A percentile compares a stretch with the other conserved stretches of the same genome.
phyloP scores from a whole-genome alignment of 1,140 invertebrate genomes.

The Sminthurides bifidus region DNA sequence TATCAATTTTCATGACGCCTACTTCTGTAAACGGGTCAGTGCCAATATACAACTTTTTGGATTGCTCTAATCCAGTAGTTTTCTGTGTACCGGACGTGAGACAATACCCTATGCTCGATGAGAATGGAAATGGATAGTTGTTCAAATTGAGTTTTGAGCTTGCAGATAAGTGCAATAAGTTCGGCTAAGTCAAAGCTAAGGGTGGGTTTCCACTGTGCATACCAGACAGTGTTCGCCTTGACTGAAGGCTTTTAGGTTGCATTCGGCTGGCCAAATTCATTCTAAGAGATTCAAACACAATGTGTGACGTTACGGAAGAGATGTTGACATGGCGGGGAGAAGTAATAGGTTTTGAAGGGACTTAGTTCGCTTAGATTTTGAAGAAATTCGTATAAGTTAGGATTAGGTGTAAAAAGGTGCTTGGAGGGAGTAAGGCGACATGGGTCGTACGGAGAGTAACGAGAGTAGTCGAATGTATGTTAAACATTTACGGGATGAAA shows the following conservation, averaged over 20 bases:
- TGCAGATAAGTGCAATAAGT: neutral
- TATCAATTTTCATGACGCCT: constrained; percentile 63
- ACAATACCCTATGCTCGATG: neutral
- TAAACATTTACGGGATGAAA: constrained; percentile 3
- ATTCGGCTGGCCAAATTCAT: too few species aligned
- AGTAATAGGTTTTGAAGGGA: neutral
- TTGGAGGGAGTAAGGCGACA: too few species aligned
- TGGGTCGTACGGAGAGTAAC: too few species aligned
- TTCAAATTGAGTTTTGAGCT: neutral
- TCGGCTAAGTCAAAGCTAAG: neutral
- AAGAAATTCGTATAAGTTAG: neutral
- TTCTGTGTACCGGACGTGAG: too few species aligned
- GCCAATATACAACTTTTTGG: too few species aligned
- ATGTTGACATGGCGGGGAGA: too few species aligned
- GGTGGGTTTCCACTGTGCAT: too few species aligned
- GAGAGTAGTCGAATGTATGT: neutral
- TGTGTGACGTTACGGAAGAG: too few species aligned
- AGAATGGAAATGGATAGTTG: neutral
- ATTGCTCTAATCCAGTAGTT: too few species aligned
- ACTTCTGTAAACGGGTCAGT: constrained; percentile 75
- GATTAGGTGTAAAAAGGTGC: neutral
- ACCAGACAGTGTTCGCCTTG: too few species aligned
- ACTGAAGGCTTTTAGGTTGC: too few species aligned
- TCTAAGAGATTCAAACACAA: too few species aligned
- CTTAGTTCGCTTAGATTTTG: neutral